Evolutionary conservation across 2,888 invertebrate species (phyloP).

Genomic region (Athripsodes cinereus): DNA sequence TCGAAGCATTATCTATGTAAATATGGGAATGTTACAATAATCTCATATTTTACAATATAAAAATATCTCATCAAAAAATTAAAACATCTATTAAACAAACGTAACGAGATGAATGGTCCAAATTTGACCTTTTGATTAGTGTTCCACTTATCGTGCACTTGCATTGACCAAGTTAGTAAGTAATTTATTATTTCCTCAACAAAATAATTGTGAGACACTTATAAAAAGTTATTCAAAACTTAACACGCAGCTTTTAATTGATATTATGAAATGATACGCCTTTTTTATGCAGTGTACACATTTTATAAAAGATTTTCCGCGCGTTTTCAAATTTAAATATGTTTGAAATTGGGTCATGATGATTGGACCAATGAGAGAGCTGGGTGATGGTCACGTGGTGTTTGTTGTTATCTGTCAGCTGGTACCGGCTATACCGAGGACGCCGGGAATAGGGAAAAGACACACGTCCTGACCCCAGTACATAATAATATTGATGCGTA

Average conservation of each 20-base stretch:
- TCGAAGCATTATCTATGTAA: too few relatives aligned
- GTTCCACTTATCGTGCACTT: too few relatives aligned
- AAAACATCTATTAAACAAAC: too few relatives aligned
- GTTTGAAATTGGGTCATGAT: constrained; percentile 16
- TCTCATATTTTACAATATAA: too few relatives aligned
- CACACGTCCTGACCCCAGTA: constrained; percentile 17
- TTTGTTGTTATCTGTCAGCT: constrained; percentile 56
- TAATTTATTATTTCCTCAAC: too few relatives aligned
- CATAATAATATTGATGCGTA: too few relatives aligned
- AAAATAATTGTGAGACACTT: not conserved
- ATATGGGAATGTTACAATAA: too few relatives aligned
- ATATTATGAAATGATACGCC: not conserved
- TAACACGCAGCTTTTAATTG: not conserved
- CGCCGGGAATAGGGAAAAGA: constrained; percentile 26
- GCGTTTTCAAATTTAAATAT: constrained; percentile 4
- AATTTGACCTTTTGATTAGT: too few relatives aligned
- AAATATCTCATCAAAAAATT: too few relatives aligned
- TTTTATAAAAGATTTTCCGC: not conserved
- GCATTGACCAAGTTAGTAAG: too few relatives aligned
- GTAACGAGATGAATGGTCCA: too few relatives aligned
- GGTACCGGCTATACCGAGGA: constrained; percentile 26
- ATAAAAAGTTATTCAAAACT: not conserved
- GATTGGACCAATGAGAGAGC: constrained; percentile 39
- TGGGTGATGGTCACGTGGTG: constrained; percentile 52
- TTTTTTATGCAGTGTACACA: not conserved